Conservation (phyloP, 2,113 vertebrate species). For the Corvus hawaiiensis region DNA sequence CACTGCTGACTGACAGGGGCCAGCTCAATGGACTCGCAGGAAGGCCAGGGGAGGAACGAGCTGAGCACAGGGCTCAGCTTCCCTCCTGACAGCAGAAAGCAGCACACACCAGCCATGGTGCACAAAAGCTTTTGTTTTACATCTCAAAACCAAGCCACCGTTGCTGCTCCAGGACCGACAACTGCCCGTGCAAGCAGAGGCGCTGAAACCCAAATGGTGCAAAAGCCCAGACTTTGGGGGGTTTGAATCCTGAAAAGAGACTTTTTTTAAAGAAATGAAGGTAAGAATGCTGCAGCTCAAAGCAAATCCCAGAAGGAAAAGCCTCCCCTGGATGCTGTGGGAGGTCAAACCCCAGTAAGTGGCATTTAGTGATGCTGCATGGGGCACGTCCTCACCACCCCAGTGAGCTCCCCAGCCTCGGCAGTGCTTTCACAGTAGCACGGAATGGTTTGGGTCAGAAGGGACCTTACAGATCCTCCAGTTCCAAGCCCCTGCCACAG, state of each 20-base stretch:
- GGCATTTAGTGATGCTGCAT: not conserved
- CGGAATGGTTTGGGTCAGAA: rapidly evolving
- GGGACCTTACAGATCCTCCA: not conserved
- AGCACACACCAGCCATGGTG: not conserved
- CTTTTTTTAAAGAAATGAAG: not conserved
- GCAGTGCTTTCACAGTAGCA: not conserved
- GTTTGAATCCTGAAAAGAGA: not conserved
- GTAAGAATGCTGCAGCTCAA: not conserved
- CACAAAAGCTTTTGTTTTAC: not conserved
- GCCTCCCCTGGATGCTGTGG: not conserved
- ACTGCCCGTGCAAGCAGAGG: rapidly evolving
- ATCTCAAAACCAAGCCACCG: not conserved
- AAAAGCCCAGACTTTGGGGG: rapidly evolving
- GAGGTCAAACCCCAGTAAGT: not conserved
- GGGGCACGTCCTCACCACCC: not conserved
- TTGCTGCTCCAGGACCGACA: rapidly evolving
- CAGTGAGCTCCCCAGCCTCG: rapidly evolving
- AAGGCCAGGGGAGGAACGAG: not conserved
- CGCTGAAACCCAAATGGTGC: not conserved
- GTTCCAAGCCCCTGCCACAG: not conserved
- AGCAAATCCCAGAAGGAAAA: not conserved
- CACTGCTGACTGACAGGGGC: not conserved
- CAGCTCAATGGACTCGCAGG: not conserved
- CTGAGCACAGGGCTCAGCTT: not conserved
- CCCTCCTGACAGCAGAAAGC: not conserved